A percentile compares a stretch with the other conserved stretches of the same genome.
phyloP scores from a whole-genome alignment of 2,888 invertebrate genomes.

The Eugnorisma glareosa region DNA sequence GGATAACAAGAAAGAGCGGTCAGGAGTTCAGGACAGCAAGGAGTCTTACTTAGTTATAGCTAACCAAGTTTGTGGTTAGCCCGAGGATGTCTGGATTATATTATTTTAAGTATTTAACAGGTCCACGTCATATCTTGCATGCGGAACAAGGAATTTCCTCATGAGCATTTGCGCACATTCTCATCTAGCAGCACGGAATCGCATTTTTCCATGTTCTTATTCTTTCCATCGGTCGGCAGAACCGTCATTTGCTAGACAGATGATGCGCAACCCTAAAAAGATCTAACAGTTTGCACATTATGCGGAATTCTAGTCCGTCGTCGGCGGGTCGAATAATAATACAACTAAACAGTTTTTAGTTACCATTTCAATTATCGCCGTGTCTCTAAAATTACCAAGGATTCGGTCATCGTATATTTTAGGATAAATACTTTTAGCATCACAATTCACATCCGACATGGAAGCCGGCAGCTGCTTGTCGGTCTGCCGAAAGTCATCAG shows the following conservation, averaged over 20 bases:
- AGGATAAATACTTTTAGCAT: constrained; percentile 14
- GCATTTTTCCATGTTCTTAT: not conserved
- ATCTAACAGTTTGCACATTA: not conserved
- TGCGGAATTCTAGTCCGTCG: not conserved
- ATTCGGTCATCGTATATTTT: constrained; percentile 17
- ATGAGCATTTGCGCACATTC: not conserved
- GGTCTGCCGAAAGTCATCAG: not conserved
- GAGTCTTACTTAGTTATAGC: not conserved
- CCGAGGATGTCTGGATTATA: no score
- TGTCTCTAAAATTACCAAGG: constrained; percentile 13
- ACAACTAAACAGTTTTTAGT: constrained; percentile 4
- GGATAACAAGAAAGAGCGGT: not conserved
- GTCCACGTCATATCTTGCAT: not conserved
- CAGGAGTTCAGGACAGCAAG: not conserved
- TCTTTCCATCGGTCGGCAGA: not conserved
- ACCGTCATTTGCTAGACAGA: not conserved
- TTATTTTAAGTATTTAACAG: not conserved
- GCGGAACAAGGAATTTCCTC: not conserved
- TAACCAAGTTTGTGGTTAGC: not conserved
- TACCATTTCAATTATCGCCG: constrained; percentile 8
- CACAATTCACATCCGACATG: not conserved
- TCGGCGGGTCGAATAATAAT: constrained; percentile 20
- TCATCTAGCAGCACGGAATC: not conserved
- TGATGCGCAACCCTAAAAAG: not conserved
- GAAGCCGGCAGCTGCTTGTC: not conserved